Evolutionary conservation across 2,113 vertebrate genomes (phyloP), one percentile per base, ranked within the genome.

Genomic region (Clarias macrocephalus): DNA sequence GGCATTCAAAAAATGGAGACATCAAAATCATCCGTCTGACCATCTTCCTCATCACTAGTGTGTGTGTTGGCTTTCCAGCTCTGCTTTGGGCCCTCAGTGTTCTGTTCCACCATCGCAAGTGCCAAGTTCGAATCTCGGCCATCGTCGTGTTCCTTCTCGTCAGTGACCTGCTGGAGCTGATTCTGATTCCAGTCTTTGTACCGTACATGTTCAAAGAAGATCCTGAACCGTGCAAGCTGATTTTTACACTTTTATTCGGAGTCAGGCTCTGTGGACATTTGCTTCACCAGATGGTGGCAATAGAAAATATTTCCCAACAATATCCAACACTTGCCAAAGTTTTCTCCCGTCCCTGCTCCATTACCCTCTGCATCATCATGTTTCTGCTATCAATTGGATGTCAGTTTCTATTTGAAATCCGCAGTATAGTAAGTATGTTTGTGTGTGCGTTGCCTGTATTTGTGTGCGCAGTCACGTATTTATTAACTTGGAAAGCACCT

Each of bases 111-210:
- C 37, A 82, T 54, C 15, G 5, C 12, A 82, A 48, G 25, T 19
- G 23, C 9, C 3, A 25, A 66, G 33, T 23, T 15, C 80, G 13
- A 28, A 28, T 28, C 23, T 82, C 80, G 0, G 2, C 3, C 37
- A 15, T 82, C 37, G 18, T 5, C 15, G 7, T 42, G 6, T 8
- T 75, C 52, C 83, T 84, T 56, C 83, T 84, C 6, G 5, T 84
- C 25, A 19, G 54, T 37, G 83, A 84, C 30, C 68, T 84, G 68
- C 30, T 75, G 65, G 18, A 84, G 21, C 4, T 84, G n/a, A 28
- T 75, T 57, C 52, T 79, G 76, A 79, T 2, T 79, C 13, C 76
- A 18, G 15, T 79, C 15, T 1, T 79, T n/a, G 52, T 56, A 9
- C 12, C 21, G 11, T 83, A 68, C 54, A 68, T 48, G 1, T 25